These are phyloP conservation scores for Sparidentex hasta DNA, from an alignment of 2,797 vertebrate genomes.

Conservation along the genomic window DNA sequence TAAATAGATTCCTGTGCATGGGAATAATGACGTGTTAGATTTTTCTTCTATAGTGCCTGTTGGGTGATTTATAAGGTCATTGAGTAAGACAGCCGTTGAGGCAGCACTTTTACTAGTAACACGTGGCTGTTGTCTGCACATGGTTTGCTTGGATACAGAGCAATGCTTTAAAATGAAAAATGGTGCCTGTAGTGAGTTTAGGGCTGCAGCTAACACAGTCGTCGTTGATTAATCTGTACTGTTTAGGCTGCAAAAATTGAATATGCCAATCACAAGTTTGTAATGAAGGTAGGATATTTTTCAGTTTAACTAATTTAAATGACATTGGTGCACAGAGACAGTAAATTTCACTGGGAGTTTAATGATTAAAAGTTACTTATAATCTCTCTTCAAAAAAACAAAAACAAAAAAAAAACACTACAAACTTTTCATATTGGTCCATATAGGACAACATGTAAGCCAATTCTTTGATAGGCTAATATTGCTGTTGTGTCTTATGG, in stretches of 20 bases:
- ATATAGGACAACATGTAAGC: too few species aligned
- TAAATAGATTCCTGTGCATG: conserved; percentile 2
- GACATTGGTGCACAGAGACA: too few species aligned
- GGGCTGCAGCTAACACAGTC: neutral
- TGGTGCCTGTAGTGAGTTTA: neutral
- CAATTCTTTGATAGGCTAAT: too few species aligned
- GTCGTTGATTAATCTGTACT: neutral
- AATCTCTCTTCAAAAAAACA: too few species aligned
- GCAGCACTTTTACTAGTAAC: conserved; percentile 53
- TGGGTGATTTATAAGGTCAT: conserved; percentile 66
- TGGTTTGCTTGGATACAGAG: conserved; percentile 42
- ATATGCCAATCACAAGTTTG: neutral
- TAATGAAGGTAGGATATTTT: too few species aligned
- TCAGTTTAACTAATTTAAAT: too few species aligned
- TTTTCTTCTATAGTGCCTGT: conserved; percentile 7
- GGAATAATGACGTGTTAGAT: conserved; percentile 21
- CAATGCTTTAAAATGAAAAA: conserved; percentile 27
- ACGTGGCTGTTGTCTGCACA: conserved; percentile 42
- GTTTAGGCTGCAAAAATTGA: neutral
- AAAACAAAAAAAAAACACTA: too few species aligned
- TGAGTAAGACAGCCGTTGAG: conserved; percentile 22
- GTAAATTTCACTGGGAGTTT: too few species aligned
- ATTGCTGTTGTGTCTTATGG: neutral
- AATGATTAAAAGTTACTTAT: too few species aligned
- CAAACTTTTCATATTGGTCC: too few species aligned